Evolutionary conservation across 2,113 vertebrate species (phyloP).

Genomic region (Tetrax tetrax): DNA sequence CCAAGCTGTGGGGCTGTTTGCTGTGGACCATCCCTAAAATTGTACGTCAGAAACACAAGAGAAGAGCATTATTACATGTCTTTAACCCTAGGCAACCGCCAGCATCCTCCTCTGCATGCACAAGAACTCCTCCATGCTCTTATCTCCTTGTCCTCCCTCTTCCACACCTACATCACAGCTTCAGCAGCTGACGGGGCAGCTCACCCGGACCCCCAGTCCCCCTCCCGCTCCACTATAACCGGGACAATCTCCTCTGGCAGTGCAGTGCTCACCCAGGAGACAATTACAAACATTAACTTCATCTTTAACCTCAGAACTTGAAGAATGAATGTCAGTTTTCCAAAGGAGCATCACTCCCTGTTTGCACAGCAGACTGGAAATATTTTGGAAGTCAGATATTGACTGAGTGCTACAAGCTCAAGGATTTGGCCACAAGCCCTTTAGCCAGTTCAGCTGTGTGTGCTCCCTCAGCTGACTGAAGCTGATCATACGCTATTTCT

Average conservation of each 20-base stretch:
- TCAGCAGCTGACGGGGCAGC: background rate
- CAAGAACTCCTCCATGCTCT: background rate
- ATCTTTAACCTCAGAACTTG: background rate
- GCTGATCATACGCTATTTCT: accelerated
- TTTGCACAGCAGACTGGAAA: background rate
- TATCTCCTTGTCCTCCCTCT: background rate
- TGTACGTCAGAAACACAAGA: background rate
- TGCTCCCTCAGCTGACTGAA: background rate
- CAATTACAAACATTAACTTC: accelerated
- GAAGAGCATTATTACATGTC: background rate
- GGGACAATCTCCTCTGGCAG: background rate
- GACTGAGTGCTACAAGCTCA: background rate
- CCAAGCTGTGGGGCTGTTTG: conserved; percentile 90
- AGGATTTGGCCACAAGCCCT: background rate
- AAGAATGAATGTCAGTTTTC: background rate
- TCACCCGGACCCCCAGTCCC: background rate
- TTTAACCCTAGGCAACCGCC: background rate
- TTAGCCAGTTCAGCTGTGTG: accelerated
- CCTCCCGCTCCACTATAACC: background rate
- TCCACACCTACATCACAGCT: accelerated
- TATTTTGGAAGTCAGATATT: background rate
- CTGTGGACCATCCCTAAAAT: conserved; percentile 90
- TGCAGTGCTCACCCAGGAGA: background rate
- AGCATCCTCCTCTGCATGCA: accelerated
- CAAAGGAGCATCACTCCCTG: background rate